Base-by-base conservation (phyloP, 2,113 vertebrate species). In the Balaenoptera acutorostrata region DNA sequence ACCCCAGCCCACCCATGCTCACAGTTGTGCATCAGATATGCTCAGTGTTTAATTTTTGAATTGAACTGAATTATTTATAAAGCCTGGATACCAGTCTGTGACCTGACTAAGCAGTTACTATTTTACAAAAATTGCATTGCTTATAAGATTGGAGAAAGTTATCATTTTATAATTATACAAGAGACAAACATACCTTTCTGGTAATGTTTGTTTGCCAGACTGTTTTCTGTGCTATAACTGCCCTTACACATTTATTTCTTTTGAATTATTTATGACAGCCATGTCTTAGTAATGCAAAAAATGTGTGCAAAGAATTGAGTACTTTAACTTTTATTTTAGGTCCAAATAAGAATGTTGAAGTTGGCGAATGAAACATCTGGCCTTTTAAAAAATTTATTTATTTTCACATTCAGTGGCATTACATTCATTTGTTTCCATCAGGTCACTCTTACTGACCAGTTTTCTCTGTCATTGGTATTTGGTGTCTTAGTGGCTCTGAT, bases 251-350 rank as follows among this genome's bases (percentile, higher is more conserved):
- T 75, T 64, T 77, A 44, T n/a, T 83, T 95, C 59, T 64, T 75
- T 82, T 82, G 81, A 64, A 86, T 95, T 96, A 75, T 95, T 78
- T 52, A 96, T 93, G 44, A 41, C 15, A 83, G 44, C 27, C 13
- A 6, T 83, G 36, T 82, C 15, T 71, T 87, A 49, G 31, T 68
- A 68, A 94, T 41, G 63, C 77, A 46, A 36, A 69, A 75, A 89
- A n/a, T 31, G 25, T 18, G 29, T 59, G 74, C 29, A 90, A 97
- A 82, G 21, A 87, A 71, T 21, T 75, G 10, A 82, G 64, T 94
- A 80, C 80, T 80, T 89, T n/a, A 74, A 14, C 36, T 71, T 90
- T 64, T 27, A 49, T 39, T 87, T 72, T 68, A 63, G 36, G 20
- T 46, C 68, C 25, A 88, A 88, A 39, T 52, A 33, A 86, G 59